Base-by-base conservation (phyloP, 64 coral and sea anemone species). In the Porites lutea region DNA sequence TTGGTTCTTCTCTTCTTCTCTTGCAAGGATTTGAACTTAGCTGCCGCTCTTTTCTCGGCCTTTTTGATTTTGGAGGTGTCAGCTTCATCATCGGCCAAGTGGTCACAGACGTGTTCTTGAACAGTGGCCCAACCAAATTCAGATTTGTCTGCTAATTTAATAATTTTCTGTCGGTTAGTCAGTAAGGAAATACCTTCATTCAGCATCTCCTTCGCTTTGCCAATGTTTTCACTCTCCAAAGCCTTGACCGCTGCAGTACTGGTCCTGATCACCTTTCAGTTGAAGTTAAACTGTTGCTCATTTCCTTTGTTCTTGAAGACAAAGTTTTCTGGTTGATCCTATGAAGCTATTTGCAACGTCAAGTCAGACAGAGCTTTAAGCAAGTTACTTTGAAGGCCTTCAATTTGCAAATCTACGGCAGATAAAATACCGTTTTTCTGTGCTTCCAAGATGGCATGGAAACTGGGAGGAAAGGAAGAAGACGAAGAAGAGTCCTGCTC, bases 31-130 rank as follows among this genome's bases (percentile, higher is more conserved):
- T 89, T 92, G 16, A 75, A 45, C 37, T 55, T 65, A 20, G 27
- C 89, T 27, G 52, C 90, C 53, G 89, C 75, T 18, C 89, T 51
- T 71, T 91, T 79, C 57, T 68, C 76, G 37, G 59, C 75, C 53
- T 87, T 75, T 92, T 79, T 89, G 7, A 89, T 89, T 65, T 89
- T 89, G 21, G 61, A 68, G 58, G 73, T 52, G 46, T 89, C 88
- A 7, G 71, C 74, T 64, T 89, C 88, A 78, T 89, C 60, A 21
- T 89, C 88, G 18, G 53, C 88, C 51, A 89, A 63, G 7, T 89
- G 74, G 16, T 89, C 72, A 52, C 77, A 73, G 8, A 89, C 63
- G 53, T 89, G 79, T 69, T 89, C 88, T 43, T 89, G 15, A 78
- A 89, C 66, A 6, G 85, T 88, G 71, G 63, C 9, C 85, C 70